Base-by-base conservation (phyloP, 2,888 invertebrate species). In the Eupelmus urozonus region DNA sequence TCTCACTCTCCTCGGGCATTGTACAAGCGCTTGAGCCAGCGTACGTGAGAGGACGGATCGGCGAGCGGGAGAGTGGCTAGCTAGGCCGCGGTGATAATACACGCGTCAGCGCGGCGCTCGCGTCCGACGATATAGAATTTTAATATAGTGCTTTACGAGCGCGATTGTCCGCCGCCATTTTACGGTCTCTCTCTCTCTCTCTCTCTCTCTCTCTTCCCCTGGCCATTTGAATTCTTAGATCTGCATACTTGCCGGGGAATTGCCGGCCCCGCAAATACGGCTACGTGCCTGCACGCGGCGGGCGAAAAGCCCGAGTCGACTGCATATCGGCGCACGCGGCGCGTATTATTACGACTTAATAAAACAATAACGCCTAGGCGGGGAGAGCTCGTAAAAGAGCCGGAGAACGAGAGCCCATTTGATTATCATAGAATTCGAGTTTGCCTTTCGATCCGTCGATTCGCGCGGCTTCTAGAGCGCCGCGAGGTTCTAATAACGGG, bases 171-270 rank as follows among this genome's bases (percentile, higher is more conserved):
- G 86, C 34, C 34, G 9, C 86, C 73, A 53, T 89, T 89, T 89
- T 88, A 89, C 85, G 86, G 86, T 81, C 86, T 34, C 34, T 34
- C 34, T 9, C 9, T 34, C 34, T 34, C 34, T 34, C 34, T 34
- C 9, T 5, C 34, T 34, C 34, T 34, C 9, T 34, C 84, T 34
- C 34, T 34, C 34, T 34, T n/a, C n/a, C n/a, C 85, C 82, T 85
- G 84, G 86, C 87, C 88, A 89, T 89, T 89, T 89, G 86, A 89
- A 89, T 89, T 89, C 89, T 89, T 88, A 88, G 89, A 89, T 89
- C 88, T 89, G 88, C 88, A 88, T 89, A 88, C 86, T 88, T 88
- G 84, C 51, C 5, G 34, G 9, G 86, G 87, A 88, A 89, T 88
- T 87, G 88, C 87, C 86, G 85, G 78, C 76, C 73, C 79, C 81